These are phyloP conservation scores for Acleris emargana DNA, from an alignment of 2,888 invertebrate species.

Conservation along the genomic window DNA sequence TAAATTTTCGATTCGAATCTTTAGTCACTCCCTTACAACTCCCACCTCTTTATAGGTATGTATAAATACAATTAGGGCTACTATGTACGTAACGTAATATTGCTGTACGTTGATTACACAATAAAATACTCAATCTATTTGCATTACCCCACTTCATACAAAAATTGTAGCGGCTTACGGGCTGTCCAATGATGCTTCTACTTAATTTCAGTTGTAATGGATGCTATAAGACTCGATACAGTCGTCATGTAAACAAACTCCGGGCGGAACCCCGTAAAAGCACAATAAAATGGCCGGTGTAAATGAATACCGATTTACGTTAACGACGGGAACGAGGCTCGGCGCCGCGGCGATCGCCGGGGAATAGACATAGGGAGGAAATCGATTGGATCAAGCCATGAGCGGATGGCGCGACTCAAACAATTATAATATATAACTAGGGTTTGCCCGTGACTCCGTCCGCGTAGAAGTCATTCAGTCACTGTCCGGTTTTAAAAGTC, in stretches of 20 bases:
- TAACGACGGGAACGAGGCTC: constrained; percentile 15
- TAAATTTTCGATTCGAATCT: too few relatives aligned
- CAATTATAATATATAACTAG: background rate
- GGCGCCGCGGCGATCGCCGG: constrained; percentile 18
- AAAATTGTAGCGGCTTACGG: too few relatives aligned
- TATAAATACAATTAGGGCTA: too few relatives aligned
- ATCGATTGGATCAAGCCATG: constrained; percentile 22
- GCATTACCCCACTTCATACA: too few relatives aligned
- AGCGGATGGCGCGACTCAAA: background rate
- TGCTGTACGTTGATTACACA: too few relatives aligned
- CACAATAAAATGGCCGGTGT: constrained; percentile 28
- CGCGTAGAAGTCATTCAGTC: too few relatives aligned
- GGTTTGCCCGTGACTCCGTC: too few relatives aligned
- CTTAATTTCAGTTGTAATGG: background rate
- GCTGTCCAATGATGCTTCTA: background rate
- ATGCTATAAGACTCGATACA: background rate
- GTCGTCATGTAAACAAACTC: constrained; percentile 8
- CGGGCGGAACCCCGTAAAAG: constrained; percentile 14
- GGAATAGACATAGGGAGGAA: constrained; percentile 31
- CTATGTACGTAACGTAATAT: too few relatives aligned
- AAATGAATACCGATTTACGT: constrained; percentile 28
- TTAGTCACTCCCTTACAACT: too few relatives aligned
- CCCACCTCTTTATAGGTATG: too few relatives aligned
- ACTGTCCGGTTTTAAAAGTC: too few relatives aligned
- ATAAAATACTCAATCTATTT: too few relatives aligned